These are phyloP conservation scores for Torymus texanus DNA, from an alignment of 2,888 invertebrate genomes.

Conservation along the genomic window DNA sequence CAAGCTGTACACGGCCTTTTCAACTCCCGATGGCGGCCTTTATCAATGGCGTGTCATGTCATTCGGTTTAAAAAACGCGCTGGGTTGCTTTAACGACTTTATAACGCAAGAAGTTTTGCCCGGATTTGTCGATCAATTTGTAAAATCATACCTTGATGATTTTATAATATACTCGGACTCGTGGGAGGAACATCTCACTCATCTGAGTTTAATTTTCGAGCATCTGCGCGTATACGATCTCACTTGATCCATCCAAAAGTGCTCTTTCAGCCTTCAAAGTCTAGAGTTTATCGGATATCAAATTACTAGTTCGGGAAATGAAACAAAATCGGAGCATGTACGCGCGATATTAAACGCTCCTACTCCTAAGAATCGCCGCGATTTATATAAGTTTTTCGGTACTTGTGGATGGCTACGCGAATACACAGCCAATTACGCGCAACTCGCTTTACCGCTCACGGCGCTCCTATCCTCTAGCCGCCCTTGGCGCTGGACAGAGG, in stretches of 20 bases:
- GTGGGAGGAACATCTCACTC: background rate
- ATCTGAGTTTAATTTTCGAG: background rate
- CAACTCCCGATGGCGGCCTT: background rate
- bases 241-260: slow-evolving; percentile 17
- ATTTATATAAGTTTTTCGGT: slow-evolving; percentile 13
- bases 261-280: slow-evolving; percentile 5
- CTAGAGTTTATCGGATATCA: slow-evolving; percentile 3
- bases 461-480: background rate
- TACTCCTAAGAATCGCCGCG: background rate
- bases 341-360: background rate
- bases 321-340: background rate
- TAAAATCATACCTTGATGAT: background rate
- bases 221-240: slow-evolving; percentile 16
- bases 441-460: background rate
- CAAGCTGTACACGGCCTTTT: background rate
- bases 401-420: slow-evolving; percentile 42
- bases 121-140: background rate
- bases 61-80: background rate
- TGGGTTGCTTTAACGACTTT: background rate
- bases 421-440: slow-evolving; percentile 8
- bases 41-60: background rate
- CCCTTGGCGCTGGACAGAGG: background rate
- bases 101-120: background rate
- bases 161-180: background rate
- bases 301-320: background rate